A percentile compares a stretch with the other conserved stretches of the same genome.
These are phyloP conservation scores for Phyllopteryx taeniolatus DNA, from an alignment of 2,113 vertebrate species.

Conservation along the genomic window DNA sequence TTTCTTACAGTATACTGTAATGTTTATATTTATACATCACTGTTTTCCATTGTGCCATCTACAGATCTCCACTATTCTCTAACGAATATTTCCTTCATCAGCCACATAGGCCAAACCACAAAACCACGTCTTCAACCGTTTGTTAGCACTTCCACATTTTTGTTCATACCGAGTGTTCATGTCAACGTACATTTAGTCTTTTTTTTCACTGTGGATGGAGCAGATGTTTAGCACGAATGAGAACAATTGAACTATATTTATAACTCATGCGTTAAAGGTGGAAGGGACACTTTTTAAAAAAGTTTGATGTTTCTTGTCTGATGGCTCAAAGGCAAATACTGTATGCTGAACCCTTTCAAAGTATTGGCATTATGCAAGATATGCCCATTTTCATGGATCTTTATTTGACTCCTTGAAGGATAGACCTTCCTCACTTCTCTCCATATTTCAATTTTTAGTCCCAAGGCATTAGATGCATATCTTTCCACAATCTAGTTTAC, in stretches of 20 bases:
- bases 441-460: slow-evolving; percentile 46
- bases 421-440: slow-evolving; percentile 33
- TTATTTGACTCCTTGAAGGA: slow-evolving; percentile 19
- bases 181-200: neutral
- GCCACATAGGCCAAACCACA: slow-evolving; percentile 85
- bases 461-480: slow-evolving; percentile 57
- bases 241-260: slow-evolving; percentile 22
- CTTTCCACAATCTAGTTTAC: slow-evolving; percentile 52
- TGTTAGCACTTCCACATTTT: slow-evolving; percentile 88
- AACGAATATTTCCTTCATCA: slow-evolving; percentile 90
- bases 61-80: slow-evolving; percentile 60
- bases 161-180: slow-evolving; percentile 20
- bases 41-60: slow-evolving; percentile 18
- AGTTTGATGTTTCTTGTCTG: neutral
- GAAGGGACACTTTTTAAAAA: neutral
- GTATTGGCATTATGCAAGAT: slow-evolving; percentile 16
- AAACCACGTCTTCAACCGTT: slow-evolving; percentile 89
- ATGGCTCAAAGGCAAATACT: neutral
- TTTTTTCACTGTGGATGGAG: slow-evolving; percentile 46
- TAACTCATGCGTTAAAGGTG: neutral
- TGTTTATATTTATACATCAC: slow-evolving; percentile 12
- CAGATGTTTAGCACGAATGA: slow-evolving; percentile 59
- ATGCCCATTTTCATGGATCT: slow-evolving; percentile 10
- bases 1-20: neutral
- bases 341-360: slow-evolving; percentile 4